Base-by-base conservation (phyloP, 2,888 invertebrate genomes). In the Minunthozetes semirufus region DNA sequence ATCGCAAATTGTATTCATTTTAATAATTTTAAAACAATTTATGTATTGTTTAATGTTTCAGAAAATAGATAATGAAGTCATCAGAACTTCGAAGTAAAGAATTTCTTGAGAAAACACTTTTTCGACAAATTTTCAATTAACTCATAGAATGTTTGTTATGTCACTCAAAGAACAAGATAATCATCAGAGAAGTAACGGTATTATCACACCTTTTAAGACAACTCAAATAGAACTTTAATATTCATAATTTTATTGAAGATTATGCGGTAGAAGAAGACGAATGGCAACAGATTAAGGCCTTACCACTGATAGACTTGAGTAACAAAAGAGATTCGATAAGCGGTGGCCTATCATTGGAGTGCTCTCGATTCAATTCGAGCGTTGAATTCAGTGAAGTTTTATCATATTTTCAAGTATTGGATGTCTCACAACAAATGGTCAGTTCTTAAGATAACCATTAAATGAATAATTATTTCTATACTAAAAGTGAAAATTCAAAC, bases 361-460 rank as follows among this genome's bases (percentile, higher is more conserved):
- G 0, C 8, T 19, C 61, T 9, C 6, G 72, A 15, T 22, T 61
- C 17, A 70, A 42, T 1, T 25, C 48, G 3, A 25, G 19, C 17
- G 38, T 68, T 1, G 9, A 59, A 25, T 61, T 72, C 17, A 76
- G 78, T 53, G 78, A 79, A 75, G 76, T 76, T 13, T 61, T 77
- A 38, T 56, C 76, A n/a, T 77, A 77, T 76, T 79, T 79, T 63
- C 72, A 75, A 61, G 29, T 66, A n/a, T 33, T 72, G 50, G 76
- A 79, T 59, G 77, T 79, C 76, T 75, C 50, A 9, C 72, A 75
- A 73, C 76, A 77, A 75, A 72, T 78, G 77, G 78, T 78, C 72
- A 66, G 56, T 48, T 33, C 9, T 29, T 48, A 6, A 4, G 15
- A 6, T 6, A 17, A 48, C 4, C 48, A 48, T 56, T 56, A 5